Percentiles rank a stretch among this genome's conserved stretches.
These are phyloP conservation scores for Phyllotreta cruciferae DNA, from an alignment of 2,888 invertebrate species.

Conservation along the genomic window DNA sequence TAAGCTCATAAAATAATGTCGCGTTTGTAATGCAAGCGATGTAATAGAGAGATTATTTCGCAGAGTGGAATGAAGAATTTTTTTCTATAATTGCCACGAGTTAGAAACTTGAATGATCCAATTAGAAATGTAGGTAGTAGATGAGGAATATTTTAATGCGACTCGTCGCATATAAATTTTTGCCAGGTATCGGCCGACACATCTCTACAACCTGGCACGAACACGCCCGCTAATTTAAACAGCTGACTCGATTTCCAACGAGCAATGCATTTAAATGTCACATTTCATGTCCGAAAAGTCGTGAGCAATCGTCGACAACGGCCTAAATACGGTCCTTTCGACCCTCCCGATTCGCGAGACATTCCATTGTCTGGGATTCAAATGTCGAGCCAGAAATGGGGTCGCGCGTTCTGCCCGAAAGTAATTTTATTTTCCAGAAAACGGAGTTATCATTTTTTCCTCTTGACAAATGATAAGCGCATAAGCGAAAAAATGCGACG, in stretches of 20 bases:
- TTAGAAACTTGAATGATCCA: no score
- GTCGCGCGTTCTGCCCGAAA: neutral
- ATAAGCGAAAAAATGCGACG: no score
- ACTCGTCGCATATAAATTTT: neutral
- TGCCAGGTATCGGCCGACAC: conserved; percentile 15
- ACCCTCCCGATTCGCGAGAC: conserved; percentile 16
- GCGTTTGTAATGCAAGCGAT: no score
- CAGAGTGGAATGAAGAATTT: no score
- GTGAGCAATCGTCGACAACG: conserved; percentile 46
- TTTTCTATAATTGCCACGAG: no score
- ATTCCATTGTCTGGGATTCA: conserved; percentile 14
- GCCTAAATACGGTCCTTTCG: conserved; percentile 29
- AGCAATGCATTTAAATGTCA: conserved; percentile 58
- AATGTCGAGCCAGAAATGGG: neutral
- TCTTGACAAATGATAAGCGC: no score
- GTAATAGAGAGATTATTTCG: no score
- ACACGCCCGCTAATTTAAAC: conserved; percentile 48
- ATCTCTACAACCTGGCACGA: conserved; percentile 46
- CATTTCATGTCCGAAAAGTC: conserved; percentile 51
- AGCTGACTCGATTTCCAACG: conserved; percentile 49
- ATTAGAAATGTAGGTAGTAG: no score
- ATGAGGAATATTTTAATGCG: no score
- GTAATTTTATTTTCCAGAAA: neutral
- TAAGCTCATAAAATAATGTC: no score
- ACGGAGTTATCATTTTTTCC: no score